A percentile compares a stretch with the other conserved stretches of the same genome.
Conservation (phyloP, 1,140 invertebrate species). For the Leptopilina boulardi region DNA sequence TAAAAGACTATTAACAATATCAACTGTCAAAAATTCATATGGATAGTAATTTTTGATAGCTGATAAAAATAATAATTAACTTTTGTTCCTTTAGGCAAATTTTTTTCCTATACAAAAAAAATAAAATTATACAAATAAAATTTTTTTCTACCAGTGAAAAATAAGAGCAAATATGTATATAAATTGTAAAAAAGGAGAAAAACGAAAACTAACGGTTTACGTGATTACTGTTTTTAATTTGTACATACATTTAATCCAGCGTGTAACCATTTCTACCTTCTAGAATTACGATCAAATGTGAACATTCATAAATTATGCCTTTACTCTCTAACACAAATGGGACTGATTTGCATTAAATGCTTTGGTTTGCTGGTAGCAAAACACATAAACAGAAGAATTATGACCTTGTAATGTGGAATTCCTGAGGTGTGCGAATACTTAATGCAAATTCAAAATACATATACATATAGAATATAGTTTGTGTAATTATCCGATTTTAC, state of each 20-base stretch:
- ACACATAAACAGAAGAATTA: conserved; percentile 30
- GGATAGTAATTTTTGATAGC: too few species aligned
- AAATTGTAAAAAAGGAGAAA: too few species aligned
- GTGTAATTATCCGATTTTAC: background rate
- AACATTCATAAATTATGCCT: conserved; percentile 29
- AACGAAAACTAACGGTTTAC: background rate
- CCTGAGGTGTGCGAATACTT: conserved; percentile 29
- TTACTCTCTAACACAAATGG: conserved; percentile 31
- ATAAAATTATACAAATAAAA: too few species aligned
- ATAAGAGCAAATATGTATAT: too few species aligned
- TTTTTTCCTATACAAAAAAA: too few species aligned
- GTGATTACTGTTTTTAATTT: conserved; percentile 15
- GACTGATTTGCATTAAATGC: conserved; percentile 33
- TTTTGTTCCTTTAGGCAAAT: too few species aligned
- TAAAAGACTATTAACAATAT: too few species aligned
- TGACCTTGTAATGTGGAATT: conserved; percentile 30
- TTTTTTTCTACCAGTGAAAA: too few species aligned
- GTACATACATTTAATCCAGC: conserved; percentile 17
- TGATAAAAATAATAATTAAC: too few species aligned
- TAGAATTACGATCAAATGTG: conserved; percentile 31
- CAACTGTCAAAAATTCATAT: too few species aligned
- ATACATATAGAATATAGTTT: background rate
- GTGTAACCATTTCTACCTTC: background rate
- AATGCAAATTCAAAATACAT: conserved; percentile 28
- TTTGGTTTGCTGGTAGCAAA: conserved; percentile 31